phyloP scores from a whole-genome alignment of 2,797 vertebrate species.

The Aphelocoma californica region DNA sequence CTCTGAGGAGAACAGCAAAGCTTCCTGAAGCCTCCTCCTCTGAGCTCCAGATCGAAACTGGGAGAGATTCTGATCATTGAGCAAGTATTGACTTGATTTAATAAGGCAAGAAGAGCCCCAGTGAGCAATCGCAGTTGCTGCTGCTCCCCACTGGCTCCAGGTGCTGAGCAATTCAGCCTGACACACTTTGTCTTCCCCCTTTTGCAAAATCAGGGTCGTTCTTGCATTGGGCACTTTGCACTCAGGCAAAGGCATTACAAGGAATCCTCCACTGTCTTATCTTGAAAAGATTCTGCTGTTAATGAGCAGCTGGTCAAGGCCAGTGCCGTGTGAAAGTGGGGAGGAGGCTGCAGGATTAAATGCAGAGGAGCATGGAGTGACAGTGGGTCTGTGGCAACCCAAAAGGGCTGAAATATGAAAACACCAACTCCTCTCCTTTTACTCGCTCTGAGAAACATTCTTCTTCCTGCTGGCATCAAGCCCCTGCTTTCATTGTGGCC shows the following conservation, averaged over 20 bases:
- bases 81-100: conserved; percentile 50
- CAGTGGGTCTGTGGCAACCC: not conserved
- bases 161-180: not conserved
- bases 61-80: conserved; percentile 33
- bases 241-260: not conserved
- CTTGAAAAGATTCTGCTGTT: not conserved
- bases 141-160: not conserved
- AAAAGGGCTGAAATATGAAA: not conserved
- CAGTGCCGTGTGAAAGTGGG: not conserved
- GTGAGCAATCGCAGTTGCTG: not conserved
- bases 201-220: not conserved
- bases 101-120: not conserved
- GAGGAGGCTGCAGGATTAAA: not conserved
- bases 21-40: not conserved
- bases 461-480: not conserved
- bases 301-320: not conserved
- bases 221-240: not conserved
- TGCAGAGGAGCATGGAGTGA: not conserved
- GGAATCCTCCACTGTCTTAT: not conserved
- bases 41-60: not conserved
- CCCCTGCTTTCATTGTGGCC: not conserved
- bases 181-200: not conserved
- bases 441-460: not conserved
- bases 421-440: not conserved
- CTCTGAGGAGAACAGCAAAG: not conserved